Conservation (phyloP, 2,797 vertebrate genomes). For the Tenualosa ilisha region DNA sequence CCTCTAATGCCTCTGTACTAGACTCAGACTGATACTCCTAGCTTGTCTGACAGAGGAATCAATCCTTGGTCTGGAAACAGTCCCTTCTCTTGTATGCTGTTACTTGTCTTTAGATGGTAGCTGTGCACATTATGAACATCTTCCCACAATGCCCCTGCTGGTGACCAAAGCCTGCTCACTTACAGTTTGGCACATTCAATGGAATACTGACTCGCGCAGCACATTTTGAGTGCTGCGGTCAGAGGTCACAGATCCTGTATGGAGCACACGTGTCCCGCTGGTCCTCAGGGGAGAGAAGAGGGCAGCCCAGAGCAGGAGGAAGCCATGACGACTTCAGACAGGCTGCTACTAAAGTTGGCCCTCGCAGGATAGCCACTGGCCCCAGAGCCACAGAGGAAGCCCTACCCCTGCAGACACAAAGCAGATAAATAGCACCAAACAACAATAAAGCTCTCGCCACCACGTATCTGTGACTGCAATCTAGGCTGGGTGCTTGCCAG, state of each 20-base stretch:
- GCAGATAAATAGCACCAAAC: not conserved
- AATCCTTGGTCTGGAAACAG: not conserved
- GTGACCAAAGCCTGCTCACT: not conserved
- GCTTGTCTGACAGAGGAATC: not conserved
- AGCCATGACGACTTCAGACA: not conserved
- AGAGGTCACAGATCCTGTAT: conserved; percentile 19
- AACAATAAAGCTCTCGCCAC: conserved; percentile 11
- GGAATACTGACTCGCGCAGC: not conserved
- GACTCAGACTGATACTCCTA: not conserved
- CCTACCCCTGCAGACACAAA: conserved; percentile 20
- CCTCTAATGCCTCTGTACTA: not conserved
- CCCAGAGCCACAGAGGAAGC: conserved; percentile 28
- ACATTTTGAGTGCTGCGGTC: not conserved
- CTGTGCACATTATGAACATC: not conserved
- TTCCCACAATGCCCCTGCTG: not conserved
- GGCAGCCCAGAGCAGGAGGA: not conserved
- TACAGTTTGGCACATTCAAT: not conserved
- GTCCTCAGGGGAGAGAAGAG: not conserved
- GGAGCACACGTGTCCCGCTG: not conserved
- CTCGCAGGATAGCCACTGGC: conserved; percentile 29
- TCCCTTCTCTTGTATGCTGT: not conserved
- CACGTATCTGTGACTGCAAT: not conserved
- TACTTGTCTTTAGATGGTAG: not conserved
- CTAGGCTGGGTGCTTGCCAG: not conserved
- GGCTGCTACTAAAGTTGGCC: conserved; percentile 14